Base-by-base conservation (phyloP, 30 jellyfish, hydroid and myxozoan genomes). In the Mastigias papua region DNA sequence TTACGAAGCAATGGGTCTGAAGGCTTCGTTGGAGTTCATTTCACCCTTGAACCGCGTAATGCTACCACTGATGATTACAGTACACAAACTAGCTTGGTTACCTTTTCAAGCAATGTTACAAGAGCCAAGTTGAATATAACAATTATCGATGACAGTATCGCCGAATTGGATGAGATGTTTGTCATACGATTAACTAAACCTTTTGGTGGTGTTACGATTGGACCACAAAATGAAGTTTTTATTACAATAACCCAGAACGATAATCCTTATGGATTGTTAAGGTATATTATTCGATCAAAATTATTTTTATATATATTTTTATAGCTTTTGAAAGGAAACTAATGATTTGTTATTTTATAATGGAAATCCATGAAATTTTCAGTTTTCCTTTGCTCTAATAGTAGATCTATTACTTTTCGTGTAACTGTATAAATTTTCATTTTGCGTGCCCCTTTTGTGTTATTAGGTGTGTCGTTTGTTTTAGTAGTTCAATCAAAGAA, bases 21-120 rank as follows among this genome's bases (percentile, higher is more conserved):
- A 31, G 97, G 97, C 28, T 66, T 96, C 23, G 98, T 94, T 49
- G 97, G 95, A n/a, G 97, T 94, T 8, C 92, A 89, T 46, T 94
- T 63, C 76, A 79, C 19, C 27, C 73, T 84, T 48, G 54, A 61
- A 49, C 70, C 79, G 20, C 13, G 66, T 28, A 82, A 91, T 42
- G 92, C 98, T 2, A 64, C 67, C 37, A 25, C 73, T 0, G 42
- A 61, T 54, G 98, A 94, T 70, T 83, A 74, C 66, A 34, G 86
- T 26, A 94, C 95, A 28, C 82, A 78, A 37, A 58, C n/a, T 73
- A 97, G 98, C 42, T 35, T 90, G 29, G 93, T 89, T 2, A 83
- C 95, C 22, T 94, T 94, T 30, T 58, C 82, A 1, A 80, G 82
- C 49, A 86, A 86, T 34, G 76, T 62, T 25, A 89, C 96, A 1